A percentile compares a stretch with the other conserved stretches of the same genome.
Conservation (phyloP, 2,888 invertebrate species). For the Glaucopsyche alexis region DNA sequence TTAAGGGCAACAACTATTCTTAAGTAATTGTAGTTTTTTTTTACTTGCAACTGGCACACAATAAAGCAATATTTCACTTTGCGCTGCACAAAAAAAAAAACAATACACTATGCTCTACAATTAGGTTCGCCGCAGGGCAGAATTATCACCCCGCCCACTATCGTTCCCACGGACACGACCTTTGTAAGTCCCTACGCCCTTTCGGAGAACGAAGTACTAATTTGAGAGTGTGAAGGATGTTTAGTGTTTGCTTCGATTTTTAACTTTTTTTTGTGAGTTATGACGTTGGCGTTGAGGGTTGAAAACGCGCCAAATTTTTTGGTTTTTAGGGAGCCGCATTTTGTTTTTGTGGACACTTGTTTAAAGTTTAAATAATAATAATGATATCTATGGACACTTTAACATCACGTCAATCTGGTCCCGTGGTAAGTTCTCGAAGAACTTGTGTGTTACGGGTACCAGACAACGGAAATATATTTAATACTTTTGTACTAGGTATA, state of each 20-base stretch:
- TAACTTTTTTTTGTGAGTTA: not conserved
- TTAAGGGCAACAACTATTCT: not conserved
- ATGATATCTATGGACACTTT: too few relatives aligned
- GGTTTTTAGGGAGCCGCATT: not conserved
- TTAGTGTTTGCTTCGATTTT: conserved; percentile 4
- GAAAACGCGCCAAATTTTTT: not conserved
- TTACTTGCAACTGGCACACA: not conserved
- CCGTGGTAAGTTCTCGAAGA: too few relatives aligned
- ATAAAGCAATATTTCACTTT: conserved; percentile 1
- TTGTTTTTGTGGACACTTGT: too few relatives aligned
- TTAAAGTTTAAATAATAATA: too few relatives aligned
- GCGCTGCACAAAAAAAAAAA: not conserved
- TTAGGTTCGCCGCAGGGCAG: conserved; percentile 61
- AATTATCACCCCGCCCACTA: conserved; percentile 71
- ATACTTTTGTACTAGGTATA: too few relatives aligned
- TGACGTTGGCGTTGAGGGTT: not conserved
- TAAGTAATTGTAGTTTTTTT: not conserved
- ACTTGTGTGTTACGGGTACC: too few relatives aligned
- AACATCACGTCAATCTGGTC: too few relatives aligned
- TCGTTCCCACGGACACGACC: conserved; percentile 64
- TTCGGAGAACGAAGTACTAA: conserved; percentile 29
- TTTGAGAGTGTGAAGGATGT: conserved; percentile 15
- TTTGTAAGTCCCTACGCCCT: not conserved
- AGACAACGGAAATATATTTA: too few relatives aligned
- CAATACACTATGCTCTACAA: conserved; percentile 54